phyloP scores from a whole-genome alignment of 2,797 vertebrate species.

The Darevskia nairensis region DNA sequence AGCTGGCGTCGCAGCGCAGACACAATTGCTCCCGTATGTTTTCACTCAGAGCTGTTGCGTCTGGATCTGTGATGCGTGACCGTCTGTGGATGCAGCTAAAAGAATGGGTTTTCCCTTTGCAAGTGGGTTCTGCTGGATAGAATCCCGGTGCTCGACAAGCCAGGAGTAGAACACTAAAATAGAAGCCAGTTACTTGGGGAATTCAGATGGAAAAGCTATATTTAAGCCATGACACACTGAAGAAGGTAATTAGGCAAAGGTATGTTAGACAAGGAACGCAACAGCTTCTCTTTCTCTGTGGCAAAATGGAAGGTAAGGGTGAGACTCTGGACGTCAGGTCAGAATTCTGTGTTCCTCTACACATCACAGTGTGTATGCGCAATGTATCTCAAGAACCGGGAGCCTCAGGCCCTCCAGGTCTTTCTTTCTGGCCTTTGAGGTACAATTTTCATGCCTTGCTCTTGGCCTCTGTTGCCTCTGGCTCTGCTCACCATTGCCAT shows the following conservation, averaged over 20 bases:
- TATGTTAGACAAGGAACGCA: background rate
- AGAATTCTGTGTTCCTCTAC: background rate
- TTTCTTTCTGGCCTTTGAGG: too few relatives aligned
- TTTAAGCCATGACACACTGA: conserved; percentile 12
- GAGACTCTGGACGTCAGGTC: background rate
- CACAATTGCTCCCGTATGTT: conserved; percentile 38
- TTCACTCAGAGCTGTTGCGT: conserved; percentile 44
- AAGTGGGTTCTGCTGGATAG: conserved; percentile 11
- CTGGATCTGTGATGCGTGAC: conserved; percentile 36
- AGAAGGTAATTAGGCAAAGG: conserved; percentile 6
- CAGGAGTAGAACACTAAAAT: conserved; percentile 25
- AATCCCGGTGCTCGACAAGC: conserved; percentile 14
- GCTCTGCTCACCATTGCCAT: too few relatives aligned
- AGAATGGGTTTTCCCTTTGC: conserved; percentile 51
- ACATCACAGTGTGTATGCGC: background rate
- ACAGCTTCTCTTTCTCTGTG: background rate
- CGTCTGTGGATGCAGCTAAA: background rate
- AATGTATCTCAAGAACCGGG: too few relatives aligned
- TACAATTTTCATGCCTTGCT: too few relatives aligned
- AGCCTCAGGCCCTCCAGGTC: too few relatives aligned
- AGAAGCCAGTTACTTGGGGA: conserved; percentile 41
- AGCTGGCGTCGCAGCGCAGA: background rate
- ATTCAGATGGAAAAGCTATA: conserved; percentile 11
- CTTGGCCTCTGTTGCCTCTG: too few relatives aligned
- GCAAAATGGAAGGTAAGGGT: background rate